Percentiles rank a stretch among this genome's conserved stretches.
Conservation (phyloP, 2,113 vertebrate species). For the Nycticebus coucang region DNA sequence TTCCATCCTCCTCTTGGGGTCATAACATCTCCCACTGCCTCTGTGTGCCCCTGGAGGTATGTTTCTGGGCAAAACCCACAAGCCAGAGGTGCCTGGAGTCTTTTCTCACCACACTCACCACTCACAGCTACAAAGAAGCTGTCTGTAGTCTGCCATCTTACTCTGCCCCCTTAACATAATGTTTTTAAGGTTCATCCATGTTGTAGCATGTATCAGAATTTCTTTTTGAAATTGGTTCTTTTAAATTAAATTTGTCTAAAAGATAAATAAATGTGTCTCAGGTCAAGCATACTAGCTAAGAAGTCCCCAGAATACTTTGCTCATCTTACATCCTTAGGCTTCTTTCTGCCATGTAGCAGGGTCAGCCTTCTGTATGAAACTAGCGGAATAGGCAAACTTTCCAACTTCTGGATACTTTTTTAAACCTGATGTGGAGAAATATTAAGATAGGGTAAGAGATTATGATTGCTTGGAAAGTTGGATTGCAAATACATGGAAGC, state of each 20-base stretch:
- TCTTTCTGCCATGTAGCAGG: background rate
- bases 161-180: background rate
- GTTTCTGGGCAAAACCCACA: too few species aligned
- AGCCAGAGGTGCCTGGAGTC: too few species aligned
- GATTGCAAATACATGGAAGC: background rate
- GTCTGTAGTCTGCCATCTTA: too few species aligned
- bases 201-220: background rate
- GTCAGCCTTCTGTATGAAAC: background rate
- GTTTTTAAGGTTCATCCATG: conserved; percentile 42
- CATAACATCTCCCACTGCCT: too few species aligned
- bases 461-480: background rate
- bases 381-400: background rate
- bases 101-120: too few species aligned
- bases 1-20: too few species aligned
- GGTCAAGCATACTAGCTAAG: background rate
- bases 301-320: background rate
- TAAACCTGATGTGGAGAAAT: background rate
- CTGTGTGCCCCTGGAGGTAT: too few species aligned
- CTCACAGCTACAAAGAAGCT: too few species aligned
- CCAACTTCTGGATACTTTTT: background rate
- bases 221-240: conserved; percentile 48
- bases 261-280: conserved; percentile 18
- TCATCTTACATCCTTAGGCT: background rate
- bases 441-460: background rate
- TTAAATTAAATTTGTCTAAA: conserved; percentile 54